These are phyloP conservation scores for Channallabes apus DNA, from an alignment of 2,797 vertebrate species.

Conservation along the genomic window DNA sequence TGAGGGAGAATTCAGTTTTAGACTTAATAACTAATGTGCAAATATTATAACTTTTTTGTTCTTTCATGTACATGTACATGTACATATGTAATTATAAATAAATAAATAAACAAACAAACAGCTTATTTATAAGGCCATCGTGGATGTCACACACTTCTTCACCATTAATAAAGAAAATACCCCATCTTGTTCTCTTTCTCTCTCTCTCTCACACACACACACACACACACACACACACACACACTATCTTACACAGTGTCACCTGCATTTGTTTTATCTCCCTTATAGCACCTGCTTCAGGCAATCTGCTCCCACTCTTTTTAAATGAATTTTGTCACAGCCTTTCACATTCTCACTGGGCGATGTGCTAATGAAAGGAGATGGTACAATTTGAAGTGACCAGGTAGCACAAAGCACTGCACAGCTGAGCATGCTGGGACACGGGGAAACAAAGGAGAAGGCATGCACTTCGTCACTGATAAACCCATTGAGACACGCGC, in stretches of 20 bases:
- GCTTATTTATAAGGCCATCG: neutral
- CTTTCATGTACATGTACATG: too few relatives aligned
- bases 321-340: constrained; percentile 99
- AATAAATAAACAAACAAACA: neutral
- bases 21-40: too few relatives aligned
- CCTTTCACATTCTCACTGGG: constrained; percentile 89
- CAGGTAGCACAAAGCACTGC: constrained; percentile 89
- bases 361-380: constrained; percentile 97
- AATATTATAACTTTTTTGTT: too few relatives aligned
- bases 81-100: neutral
- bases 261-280: constrained; percentile 84
- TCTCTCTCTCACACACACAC: neutral
- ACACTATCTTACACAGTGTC: constrained; percentile 45
- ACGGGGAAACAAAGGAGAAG: constrained; percentile 79
- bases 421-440: constrained; percentile 84
- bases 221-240: constrained; percentile 49
- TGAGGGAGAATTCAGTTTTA: neutral
- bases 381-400: constrained; percentile 98
- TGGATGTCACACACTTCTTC: neutral
- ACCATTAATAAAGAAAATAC: constrained; percentile 22
- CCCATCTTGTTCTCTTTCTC: neutral
- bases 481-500: constrained; percentile 90
- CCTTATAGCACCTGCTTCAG: constrained; percentile 92
- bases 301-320: constrained; percentile 86
- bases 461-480: constrained; percentile 84